Percentiles rank a stretch among this genome's conserved stretches.
These are phyloP conservation scores for Mus spicilegus DNA, from an alignment of 2,113 vertebrate species.

Conservation along the genomic window DNA sequence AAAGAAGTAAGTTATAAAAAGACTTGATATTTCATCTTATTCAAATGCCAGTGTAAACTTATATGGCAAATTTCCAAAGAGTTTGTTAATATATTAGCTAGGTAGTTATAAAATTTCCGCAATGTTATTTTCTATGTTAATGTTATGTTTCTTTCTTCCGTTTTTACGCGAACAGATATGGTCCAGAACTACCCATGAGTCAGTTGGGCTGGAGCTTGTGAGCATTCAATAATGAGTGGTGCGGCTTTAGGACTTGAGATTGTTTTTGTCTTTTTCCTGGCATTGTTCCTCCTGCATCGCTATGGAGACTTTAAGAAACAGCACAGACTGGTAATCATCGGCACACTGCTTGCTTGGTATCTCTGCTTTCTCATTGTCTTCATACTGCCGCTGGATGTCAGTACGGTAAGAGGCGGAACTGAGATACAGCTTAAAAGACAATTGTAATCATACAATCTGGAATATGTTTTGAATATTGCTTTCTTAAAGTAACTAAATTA, in stretches of 20 bases:
- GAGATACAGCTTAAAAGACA: slow-evolving; percentile 29
- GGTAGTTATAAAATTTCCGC: neutral
- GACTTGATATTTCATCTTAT: slow-evolving; percentile 48
- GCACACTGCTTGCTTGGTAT: slow-evolving; percentile 95
- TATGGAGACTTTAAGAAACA: slow-evolving; percentile 96
- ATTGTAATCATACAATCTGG: slow-evolving; percentile 19
- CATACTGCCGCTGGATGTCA: slow-evolving; percentile 96
- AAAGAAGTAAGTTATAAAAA: neutral
- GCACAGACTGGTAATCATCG: slow-evolving; percentile 94
- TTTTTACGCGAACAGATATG: slow-evolving; percentile 77
- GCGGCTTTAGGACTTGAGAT: slow-evolving; percentile 92
- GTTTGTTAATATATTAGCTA: neutral
- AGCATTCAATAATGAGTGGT: slow-evolving; percentile 90
- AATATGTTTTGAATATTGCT: neutral
- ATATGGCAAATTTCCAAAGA: slow-evolving; percentile 37
- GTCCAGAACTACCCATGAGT: slow-evolving; percentile 58
- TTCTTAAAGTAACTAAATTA: slow-evolving; percentile 44
- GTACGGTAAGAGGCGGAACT: slow-evolving; percentile 90
- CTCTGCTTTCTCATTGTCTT: slow-evolving; percentile 98
- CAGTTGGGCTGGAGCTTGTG: slow-evolving; percentile 9
- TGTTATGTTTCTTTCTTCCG: neutral
- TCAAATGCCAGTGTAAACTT: neutral
- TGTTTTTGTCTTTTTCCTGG: slow-evolving; percentile 94
- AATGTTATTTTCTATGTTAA: slow-evolving; percentile 35
- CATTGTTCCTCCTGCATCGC: slow-evolving; percentile 93